phyloP scores from a whole-genome alignment of 2,113 vertebrate species.

The Corythoichthys haematopterus region DNA sequence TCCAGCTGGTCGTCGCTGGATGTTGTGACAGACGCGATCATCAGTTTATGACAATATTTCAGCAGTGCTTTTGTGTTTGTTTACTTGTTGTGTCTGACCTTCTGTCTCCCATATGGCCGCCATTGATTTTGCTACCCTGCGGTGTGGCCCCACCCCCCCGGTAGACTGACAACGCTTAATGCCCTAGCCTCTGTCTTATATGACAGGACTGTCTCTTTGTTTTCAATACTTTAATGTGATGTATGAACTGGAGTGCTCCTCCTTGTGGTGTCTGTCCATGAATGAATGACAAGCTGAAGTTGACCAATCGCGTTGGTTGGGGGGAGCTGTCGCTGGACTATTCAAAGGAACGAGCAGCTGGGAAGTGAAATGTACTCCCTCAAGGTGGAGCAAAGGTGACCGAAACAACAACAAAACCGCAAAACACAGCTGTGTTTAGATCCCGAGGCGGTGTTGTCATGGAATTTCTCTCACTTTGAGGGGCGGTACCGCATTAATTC shows the following conservation, averaged over 20 bases:
- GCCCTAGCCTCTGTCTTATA: conserved; percentile 15
- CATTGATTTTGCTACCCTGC: conserved; percentile 46
- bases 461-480: conserved; percentile 53
- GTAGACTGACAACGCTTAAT: conserved; percentile 48
- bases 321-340: conserved; percentile 4
- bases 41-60: conserved; percentile 43
- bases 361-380: conserved; percentile 18
- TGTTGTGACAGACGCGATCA: conserved; percentile 32
- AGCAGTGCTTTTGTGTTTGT: conserved; percentile 40
- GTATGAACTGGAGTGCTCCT: conserved; percentile 46
- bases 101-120: conserved; percentile 49
- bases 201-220: conserved; percentile 22
- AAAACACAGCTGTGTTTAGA: conserved; percentile 48
- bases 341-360: conserved; percentile 23
- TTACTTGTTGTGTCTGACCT: conserved; percentile 44
- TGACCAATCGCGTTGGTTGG: conserved; percentile 23
- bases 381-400: conserved; percentile 58
- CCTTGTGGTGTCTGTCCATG: conserved; percentile 24
- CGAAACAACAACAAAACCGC: conserved; percentile 8
- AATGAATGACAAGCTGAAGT: conserved; percentile 26
- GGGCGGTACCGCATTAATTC: conserved; percentile 31
- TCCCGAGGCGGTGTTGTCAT: conserved; percentile 34
- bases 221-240: conserved; percentile 58
- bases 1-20: conserved; percentile 35
- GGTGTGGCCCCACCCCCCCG: conserved; percentile 31